Conservation (phyloP, 2,113 vertebrate genomes). For the Neodon shergylaensis region DNA sequence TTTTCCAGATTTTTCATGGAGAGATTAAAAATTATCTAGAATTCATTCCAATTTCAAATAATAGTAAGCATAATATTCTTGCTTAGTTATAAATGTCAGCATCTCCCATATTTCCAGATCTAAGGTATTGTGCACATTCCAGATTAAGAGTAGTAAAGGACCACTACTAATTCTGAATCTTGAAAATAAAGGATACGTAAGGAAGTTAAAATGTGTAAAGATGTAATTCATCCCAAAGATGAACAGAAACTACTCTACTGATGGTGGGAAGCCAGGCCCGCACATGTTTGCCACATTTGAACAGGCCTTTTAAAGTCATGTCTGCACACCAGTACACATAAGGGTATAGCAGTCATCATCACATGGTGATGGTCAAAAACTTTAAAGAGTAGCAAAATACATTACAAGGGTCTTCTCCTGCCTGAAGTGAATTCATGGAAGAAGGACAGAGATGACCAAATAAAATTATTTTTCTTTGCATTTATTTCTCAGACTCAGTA, state of each 20-base stretch:
- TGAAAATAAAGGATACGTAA: neutral
- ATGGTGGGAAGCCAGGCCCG: neutral
- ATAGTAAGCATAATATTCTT: neutral
- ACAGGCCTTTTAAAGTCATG: neutral
- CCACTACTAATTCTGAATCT: neutral
- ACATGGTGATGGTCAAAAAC: neutral
- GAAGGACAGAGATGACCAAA: neutral
- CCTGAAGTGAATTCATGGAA: neutral
- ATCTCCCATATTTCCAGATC: neutral
- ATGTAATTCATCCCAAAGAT: neutral
- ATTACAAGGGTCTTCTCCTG: neutral
- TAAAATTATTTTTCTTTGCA: neutral
- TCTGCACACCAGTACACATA: rapidly evolving
- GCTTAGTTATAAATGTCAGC: neutral
- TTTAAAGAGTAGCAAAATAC: neutral
- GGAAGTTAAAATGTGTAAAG: neutral
- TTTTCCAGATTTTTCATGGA: neutral
- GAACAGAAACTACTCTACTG: neutral
- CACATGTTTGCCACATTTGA: neutral
- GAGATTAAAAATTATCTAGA: neutral
- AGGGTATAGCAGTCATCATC: neutral
- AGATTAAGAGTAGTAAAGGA: neutral
- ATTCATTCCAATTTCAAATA: neutral
- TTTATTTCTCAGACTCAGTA: neutral
- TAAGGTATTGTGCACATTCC: neutral